Percentiles rank a stretch among this genome's conserved stretches.
Evolutionary conservation across 1,140 invertebrate genomes (phyloP).

Genomic region (Heliothis subflexa): DNA sequence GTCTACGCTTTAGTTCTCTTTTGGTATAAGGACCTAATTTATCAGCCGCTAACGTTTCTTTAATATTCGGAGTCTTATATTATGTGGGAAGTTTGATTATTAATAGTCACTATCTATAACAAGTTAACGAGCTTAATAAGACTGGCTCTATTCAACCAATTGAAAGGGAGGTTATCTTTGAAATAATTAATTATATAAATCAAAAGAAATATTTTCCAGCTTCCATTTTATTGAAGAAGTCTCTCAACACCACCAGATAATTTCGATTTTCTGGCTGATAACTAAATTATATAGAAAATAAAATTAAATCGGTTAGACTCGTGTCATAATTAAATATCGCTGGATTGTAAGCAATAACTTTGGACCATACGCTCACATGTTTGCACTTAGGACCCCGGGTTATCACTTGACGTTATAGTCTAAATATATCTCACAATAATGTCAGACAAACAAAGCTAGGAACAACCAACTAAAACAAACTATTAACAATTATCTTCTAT

Average conservation of each 20-base stretch:
- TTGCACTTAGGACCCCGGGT: slow-evolving; percentile 10
- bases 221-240: too few relatives aligned
- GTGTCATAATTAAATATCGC: not conserved
- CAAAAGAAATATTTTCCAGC: too few relatives aligned
- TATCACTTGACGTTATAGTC: not conserved
- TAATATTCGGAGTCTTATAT: slow-evolving; percentile 1
- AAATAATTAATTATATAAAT: too few relatives aligned
- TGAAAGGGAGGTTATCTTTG: too few relatives aligned
- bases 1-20: slow-evolving; percentile 35
- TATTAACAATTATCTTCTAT: too few relatives aligned
- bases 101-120: not conserved
- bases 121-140: not conserved
- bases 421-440: not conserved
- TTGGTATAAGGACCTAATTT: slow-evolving; percentile 48
- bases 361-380: not conserved
- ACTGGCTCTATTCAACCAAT: too few relatives aligned
- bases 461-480: not conserved
- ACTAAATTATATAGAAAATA: too few relatives aligned
- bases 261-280: too few relatives aligned
- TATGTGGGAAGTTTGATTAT: not conserved
- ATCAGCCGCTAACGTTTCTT: slow-evolving; percentile 44
- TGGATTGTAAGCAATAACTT: not conserved
- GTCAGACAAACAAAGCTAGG: not conserved
- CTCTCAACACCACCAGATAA: too few relatives aligned
- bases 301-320: too few relatives aligned